phyloP scores from a whole-genome alignment of 2,797 vertebrate genomes.

The Fistularia tabacaria region DNA sequence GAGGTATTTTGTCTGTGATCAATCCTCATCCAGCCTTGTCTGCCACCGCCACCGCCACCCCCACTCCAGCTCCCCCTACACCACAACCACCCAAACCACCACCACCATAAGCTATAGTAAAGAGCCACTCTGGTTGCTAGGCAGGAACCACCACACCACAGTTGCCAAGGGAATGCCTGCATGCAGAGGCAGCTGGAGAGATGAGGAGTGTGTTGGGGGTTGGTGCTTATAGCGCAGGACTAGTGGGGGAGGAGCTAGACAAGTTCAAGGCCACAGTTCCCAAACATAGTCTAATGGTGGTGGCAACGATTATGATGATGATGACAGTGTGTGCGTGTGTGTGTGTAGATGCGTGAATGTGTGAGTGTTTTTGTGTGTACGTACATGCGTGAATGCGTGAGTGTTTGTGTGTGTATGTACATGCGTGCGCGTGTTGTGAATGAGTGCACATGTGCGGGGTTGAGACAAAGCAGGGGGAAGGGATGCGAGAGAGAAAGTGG shows the following conservation, averaged over 20 bases:
- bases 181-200: conserved; percentile 66
- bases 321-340: conserved; percentile 13
- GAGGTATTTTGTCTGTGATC: conserved; percentile 58
- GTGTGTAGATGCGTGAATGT: background rate
- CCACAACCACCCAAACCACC: conserved; percentile 44
- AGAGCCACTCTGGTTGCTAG: conserved; percentile 70
- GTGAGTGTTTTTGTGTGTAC: conserved; percentile 1
- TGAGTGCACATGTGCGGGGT: conserved; percentile 10
- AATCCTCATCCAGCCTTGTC: conserved; percentile 31
- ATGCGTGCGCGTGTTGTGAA: conserved; percentile 16
- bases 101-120: conserved; percentile 41
- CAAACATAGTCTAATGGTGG: conserved; percentile 36
- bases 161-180: conserved; percentile 77
- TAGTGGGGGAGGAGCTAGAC: conserved; percentile 61
- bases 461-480: conserved; percentile 58
- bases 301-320: conserved; percentile 14
- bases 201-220: conserved; percentile 61
- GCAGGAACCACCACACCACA: conserved; percentile 69
- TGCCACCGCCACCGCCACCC: conserved; percentile 36
- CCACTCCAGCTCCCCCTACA: conserved; percentile 10
- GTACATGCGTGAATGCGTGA: conserved; percentile 17
- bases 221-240: conserved; percentile 49
- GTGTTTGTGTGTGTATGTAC: conserved; percentile 11
- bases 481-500: conserved; percentile 35
- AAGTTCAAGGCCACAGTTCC: conserved; percentile 73